Conservation (phyloP, 2,797 vertebrate genomes). For the Lagocephalus sceleratus region DNA sequence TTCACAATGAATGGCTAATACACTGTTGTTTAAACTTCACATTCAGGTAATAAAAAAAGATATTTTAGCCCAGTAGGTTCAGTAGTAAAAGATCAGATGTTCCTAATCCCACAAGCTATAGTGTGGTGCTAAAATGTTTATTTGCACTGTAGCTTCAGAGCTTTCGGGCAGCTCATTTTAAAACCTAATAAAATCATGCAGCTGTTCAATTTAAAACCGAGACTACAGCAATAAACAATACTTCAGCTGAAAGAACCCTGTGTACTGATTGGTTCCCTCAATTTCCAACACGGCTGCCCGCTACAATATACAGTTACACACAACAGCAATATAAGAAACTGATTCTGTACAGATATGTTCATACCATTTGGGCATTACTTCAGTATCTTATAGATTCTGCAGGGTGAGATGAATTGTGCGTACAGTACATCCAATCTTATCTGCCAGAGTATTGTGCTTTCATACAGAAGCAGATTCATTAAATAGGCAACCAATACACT, state of each 20-base stretch:
- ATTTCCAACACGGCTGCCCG: conserved; percentile 33
- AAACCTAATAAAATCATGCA: conserved; percentile 65
- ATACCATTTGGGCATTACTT: conserved; percentile 45
- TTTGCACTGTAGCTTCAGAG: conserved; percentile 46
- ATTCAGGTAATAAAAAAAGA: conserved; percentile 3
- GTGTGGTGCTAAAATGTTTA: conserved; percentile 59
- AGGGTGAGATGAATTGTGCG: conserved; percentile 37
- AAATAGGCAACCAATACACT: conserved; percentile 53
- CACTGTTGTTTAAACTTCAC: conserved; percentile 12
- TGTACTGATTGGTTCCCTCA: conserved; percentile 51
- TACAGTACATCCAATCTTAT: conserved; percentile 38
- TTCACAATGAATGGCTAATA: conserved; percentile 24
- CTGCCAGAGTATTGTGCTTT: conserved; percentile 35
- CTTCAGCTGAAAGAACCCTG: conserved; percentile 50
- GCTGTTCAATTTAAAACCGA: conserved; percentile 65
- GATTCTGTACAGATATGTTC: conserved; percentile 33
- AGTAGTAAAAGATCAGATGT: conserved; percentile 62
- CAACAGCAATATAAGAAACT: conserved; percentile 25
- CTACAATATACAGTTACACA: conserved; percentile 31
- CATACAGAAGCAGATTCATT: conserved; percentile 55
- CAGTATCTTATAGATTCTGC: conserved; percentile 32
- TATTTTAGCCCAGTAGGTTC: conserved; percentile 18
- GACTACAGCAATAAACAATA: conserved; percentile 57
- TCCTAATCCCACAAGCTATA: conserved; percentile 40
- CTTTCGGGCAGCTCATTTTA: conserved; percentile 56